These are phyloP conservation scores for Eristalis tenax DNA, from an alignment of 2,888 invertebrate genomes.

Conservation along the genomic window DNA sequence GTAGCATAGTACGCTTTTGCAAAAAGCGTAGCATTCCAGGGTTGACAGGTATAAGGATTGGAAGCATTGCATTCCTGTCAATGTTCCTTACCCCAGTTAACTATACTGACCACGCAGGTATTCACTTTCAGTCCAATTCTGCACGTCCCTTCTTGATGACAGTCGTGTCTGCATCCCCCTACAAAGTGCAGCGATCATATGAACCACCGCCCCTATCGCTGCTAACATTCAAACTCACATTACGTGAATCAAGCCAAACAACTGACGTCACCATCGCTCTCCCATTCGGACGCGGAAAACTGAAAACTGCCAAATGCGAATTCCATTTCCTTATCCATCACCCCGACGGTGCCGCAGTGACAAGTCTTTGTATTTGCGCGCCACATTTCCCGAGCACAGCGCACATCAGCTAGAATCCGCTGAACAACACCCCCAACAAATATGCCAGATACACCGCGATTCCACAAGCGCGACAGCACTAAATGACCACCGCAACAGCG, in stretches of 20 bases:
- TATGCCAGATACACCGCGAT: slow-evolving; percentile 35
- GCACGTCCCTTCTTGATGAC: too few species aligned
- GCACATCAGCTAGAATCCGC: not conserved
- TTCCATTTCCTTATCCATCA: slow-evolving; percentile 4
- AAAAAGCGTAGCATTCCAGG: too few species aligned
- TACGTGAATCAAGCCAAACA: not conserved
- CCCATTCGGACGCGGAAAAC: not conserved
- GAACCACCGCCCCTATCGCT: not conserved
- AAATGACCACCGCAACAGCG: not conserved
- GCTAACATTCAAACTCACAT: not conserved
- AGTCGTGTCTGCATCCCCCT: too few species aligned
- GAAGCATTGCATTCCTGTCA: too few species aligned
- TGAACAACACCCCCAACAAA: not conserved
- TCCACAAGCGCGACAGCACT: slow-evolving; percentile 49
- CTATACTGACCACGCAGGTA: too few species aligned
- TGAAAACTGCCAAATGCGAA: slow-evolving; percentile 31
- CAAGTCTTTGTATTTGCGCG: not conserved
- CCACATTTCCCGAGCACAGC: not conserved
- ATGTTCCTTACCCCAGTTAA: too few species aligned
- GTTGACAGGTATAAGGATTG: too few species aligned
- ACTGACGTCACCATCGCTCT: slow-evolving; percentile 52
- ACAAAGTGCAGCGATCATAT: slow-evolving; percentile 22
- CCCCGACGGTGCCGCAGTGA: slow-evolving; percentile 1
- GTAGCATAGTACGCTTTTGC: too few species aligned
- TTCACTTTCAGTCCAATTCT: too few species aligned